Conservation (phyloP, 2,113 vertebrate genomes). For the Noctilio leporinus region DNA sequence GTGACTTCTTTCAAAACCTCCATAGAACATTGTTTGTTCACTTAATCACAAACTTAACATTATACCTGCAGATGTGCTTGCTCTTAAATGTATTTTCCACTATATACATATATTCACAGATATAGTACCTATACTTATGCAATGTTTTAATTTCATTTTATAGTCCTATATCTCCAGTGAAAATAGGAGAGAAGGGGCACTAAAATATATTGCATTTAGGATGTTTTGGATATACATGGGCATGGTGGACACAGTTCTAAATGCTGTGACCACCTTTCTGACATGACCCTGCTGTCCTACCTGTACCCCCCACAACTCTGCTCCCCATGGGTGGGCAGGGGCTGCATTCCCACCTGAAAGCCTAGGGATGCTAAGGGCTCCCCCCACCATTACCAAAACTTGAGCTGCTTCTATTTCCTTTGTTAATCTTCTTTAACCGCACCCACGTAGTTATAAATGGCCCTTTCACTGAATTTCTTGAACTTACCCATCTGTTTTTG, state of each 20-base stretch:
- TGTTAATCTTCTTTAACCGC: background rate
- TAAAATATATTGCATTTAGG: background rate
- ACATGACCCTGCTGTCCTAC: fast-evolving
- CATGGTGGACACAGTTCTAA: fast-evolving
- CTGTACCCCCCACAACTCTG: fast-evolving
- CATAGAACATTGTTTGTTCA: background rate
- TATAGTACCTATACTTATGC: too few relatives aligned
- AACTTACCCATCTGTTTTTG: background rate
- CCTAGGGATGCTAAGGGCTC: too few relatives aligned
- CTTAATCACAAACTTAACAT: background rate
- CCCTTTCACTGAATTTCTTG: background rate
- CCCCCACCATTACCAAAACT: background rate
- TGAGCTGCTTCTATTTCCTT: background rate
- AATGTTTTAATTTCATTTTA: background rate
- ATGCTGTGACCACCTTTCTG: fast-evolving
- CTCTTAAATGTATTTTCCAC: background rate
- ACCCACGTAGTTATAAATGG: fast-evolving
- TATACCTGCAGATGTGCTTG: background rate
- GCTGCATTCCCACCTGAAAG: background rate
- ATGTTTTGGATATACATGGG: fast-evolving
- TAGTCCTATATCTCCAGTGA: background rate
- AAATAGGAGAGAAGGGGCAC: background rate
- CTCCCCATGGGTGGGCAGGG: too few relatives aligned
- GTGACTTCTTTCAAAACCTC: background rate
- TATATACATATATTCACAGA: background rate